Base-by-base conservation (phyloP, 2,888 invertebrate genomes). In the Ephialtes manifestator region DNA sequence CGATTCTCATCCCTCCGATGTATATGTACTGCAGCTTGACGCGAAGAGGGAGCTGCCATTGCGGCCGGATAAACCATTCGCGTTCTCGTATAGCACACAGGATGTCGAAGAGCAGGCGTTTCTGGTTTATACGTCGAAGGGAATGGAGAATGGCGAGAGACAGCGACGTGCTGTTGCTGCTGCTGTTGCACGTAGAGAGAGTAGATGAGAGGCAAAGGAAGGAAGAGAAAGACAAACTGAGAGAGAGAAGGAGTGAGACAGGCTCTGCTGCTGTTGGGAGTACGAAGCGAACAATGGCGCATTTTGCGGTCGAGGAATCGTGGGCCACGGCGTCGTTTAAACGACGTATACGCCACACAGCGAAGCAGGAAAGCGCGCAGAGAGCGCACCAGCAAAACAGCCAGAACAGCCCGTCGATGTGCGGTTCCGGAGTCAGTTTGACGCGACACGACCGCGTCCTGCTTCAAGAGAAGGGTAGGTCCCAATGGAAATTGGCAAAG, bases 321-420 rank as follows among this genome's bases (percentile, higher is more conserved):
- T 88, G 87, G 86, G 84, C 87, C 84, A 85, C 83, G 84, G 87
- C 85, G 84, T 87, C 85, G 84, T 87, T 88, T 88, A 88, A 88
- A 87, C 85, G 85, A 81, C 81, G 84, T 85, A 75, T 70, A 79
- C 60, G 70, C 84, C 67, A 31, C 71, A 76, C 67, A 78, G 31
- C 48, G 58, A 46, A 76, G 18, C 39, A n/a, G 13, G 2, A 2
- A 18, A 48, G 31, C 43, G 46, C 28, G 35, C 13, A 28, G 31
- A 75, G 63, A 63, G 75, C 51, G 51, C 39, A 18, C 67, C 55
- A 60, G 67, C 31, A 48, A 72, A 65, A 80, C 79, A 78, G 72
- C 74, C 74, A 58, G 65, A 72, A 74, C 63, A 81, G 63, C 60
- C 75, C 81, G 84, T 81, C 81, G 75, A 81, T 81, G 80, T 74